Conservation (phyloP, 2,113 vertebrate genomes). For the Tyrannus savana region DNA sequence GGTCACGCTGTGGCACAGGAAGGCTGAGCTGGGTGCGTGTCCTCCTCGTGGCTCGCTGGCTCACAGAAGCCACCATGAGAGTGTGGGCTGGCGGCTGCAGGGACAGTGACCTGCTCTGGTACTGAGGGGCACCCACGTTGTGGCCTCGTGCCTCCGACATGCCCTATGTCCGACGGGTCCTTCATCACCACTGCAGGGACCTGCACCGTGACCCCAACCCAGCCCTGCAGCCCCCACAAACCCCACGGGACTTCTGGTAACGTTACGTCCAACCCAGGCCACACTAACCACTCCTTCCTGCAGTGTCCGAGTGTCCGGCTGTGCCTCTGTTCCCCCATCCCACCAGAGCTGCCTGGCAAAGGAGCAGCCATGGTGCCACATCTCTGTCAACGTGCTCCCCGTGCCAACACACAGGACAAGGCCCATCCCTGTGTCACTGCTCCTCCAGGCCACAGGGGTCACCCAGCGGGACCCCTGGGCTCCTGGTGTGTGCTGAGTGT, state of each 20-base stretch:
- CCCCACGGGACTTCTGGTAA: background rate
- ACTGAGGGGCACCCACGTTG: background rate
- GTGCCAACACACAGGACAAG: background rate
- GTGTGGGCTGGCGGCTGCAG: accelerated
- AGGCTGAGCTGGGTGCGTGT: accelerated
- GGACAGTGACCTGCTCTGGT: background rate
- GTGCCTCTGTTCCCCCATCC: background rate
- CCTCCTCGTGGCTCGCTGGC: accelerated
- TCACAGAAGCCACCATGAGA: background rate
- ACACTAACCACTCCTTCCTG: accelerated
- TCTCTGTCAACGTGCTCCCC: background rate
- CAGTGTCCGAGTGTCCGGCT: accelerated
- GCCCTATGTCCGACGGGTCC: background rate
- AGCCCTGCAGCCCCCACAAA: accelerated
- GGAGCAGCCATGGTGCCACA: background rate
- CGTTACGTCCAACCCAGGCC: accelerated
- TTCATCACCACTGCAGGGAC: accelerated
- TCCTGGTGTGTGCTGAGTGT: accelerated
- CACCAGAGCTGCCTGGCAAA: background rate
- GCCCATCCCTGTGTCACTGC: accelerated
- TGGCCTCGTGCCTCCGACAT: accelerated
- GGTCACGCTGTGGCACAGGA: background rate
- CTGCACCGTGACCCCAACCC: accelerated
- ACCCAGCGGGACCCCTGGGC: accelerated
- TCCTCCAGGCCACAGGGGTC: background rate